Conservation (phyloP, 2,888 invertebrate species). For the Dolichomitus sp. region DNA sequence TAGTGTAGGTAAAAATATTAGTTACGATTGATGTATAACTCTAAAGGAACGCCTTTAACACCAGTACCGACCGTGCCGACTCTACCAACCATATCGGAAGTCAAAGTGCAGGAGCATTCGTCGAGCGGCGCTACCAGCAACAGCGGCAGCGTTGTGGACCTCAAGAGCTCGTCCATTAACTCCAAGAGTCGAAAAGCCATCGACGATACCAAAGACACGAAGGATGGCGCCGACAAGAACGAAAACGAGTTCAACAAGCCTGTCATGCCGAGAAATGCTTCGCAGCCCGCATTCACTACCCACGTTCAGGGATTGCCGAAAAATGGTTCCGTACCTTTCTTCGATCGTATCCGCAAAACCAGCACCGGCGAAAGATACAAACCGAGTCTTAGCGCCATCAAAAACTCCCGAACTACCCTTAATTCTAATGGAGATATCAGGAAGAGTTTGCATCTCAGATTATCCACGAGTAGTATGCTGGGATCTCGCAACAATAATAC, state of each 20-base stretch:
- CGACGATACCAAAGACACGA: constrained; percentile 84
- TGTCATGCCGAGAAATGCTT: constrained; percentile 93
- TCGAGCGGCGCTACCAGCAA: constrained; percentile 88
- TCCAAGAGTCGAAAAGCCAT: constrained; percentile 81
- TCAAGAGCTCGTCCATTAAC: constrained; percentile 80
- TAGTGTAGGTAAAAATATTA: constrained; percentile 37
- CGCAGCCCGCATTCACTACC: constrained; percentile 94
- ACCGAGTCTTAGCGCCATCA: constrained; percentile 94
- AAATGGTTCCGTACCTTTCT: constrained; percentile 96
- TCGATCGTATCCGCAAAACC: constrained; percentile 94
- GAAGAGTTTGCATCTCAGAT: constrained; percentile 87
- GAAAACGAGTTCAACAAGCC: constrained; percentile 85
- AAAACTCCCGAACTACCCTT: constrained; percentile 92
- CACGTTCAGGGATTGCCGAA: constrained; percentile 92
- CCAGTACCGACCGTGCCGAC: constrained; percentile 95
- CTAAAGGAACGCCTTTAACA: constrained; percentile 90
- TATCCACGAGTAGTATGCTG: constrained; percentile 88
- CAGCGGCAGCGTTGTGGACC: constrained; percentile 84
- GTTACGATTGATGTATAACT: constrained; percentile 71
- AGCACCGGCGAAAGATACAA: constrained; percentile 94
- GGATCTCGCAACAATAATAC: constrained; percentile 89
- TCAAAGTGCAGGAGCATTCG: constrained; percentile 90
- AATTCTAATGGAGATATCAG: constrained; percentile 93
- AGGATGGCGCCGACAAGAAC: constrained; percentile 76
- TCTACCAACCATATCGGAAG: constrained; percentile 96